phyloP scores from a whole-genome alignment of 1,140 invertebrate genomes.

The Octopus sinensis region DNA sequence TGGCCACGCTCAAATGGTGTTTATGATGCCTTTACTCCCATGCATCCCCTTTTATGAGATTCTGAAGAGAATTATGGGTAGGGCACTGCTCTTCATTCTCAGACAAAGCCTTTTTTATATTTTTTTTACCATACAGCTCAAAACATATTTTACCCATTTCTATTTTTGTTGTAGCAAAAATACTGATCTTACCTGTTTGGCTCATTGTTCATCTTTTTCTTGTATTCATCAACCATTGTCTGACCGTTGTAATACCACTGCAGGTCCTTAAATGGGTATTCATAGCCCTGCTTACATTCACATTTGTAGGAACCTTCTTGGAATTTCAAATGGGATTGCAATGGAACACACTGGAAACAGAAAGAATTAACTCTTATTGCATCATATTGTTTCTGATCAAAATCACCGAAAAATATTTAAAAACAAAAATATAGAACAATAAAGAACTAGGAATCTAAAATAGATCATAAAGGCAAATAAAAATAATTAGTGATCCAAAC shows the following conservation, averaged over 20 bases:
- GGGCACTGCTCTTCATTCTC: background rate
- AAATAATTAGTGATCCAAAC: no score
- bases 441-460: no score
- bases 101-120: background rate
- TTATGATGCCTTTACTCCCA: background rate
- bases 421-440: no score
- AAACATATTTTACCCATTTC: background rate
- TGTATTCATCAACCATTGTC: slow-evolving; percentile 90
- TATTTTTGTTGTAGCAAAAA: background rate
- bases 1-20: background rate
- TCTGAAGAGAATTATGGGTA: background rate
- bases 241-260: slow-evolving; percentile 88
- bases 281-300: slow-evolving; percentile 93
- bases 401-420: no score
- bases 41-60: background rate
- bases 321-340: slow-evolving; percentile 74
- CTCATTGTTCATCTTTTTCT: slow-evolving; percentile 42
- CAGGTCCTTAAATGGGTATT: slow-evolving; percentile 96
- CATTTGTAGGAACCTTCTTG: slow-evolving; percentile 96
- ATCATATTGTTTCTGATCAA: no score
- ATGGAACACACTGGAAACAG: slow-evolving; percentile 81
- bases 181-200: slow-evolving; percentile 43
- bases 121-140: background rate
- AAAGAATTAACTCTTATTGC: background rate
- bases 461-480: no score